These are phyloP conservation scores for Dryobates pubescens DNA, from an alignment of 2,797 vertebrate species.

Conservation along the genomic window DNA sequence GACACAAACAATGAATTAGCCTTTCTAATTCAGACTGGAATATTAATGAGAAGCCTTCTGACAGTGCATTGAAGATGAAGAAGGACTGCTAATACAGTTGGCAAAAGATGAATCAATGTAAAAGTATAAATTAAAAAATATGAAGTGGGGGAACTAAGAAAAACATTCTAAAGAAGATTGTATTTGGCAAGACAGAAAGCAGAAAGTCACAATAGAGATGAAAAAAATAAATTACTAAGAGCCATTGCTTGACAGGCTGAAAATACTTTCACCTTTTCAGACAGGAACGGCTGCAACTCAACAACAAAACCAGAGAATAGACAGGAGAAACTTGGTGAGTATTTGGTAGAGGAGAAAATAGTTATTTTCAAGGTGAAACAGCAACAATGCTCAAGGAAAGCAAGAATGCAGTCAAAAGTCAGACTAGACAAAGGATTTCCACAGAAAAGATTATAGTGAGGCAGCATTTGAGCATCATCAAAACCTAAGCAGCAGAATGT, in stretches of 20 bases:
- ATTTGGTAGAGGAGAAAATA: background rate
- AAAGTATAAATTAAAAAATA: background rate
- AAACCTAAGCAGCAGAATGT: background rate
- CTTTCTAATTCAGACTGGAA: background rate
- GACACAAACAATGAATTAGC: background rate
- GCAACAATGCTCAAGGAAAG: background rate
- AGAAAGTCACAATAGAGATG: background rate
- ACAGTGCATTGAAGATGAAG: background rate
- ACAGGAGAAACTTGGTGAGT: background rate
- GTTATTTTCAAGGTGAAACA: background rate
- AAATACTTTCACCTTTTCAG: background rate
- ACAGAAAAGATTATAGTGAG: background rate
- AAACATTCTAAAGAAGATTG: background rate
- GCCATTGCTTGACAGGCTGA: background rate
- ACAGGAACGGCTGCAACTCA: background rate
- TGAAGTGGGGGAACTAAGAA: background rate
- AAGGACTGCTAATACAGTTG: background rate
- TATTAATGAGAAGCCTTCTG: background rate
- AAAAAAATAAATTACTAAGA: background rate
- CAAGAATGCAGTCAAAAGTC: rapidly evolving
- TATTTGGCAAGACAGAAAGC: background rate
- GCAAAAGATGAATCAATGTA: background rate
- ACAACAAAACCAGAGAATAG: background rate
- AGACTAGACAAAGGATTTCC: background rate
- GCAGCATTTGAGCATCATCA: background rate